Percentiles rank a stretch among this genome's conserved stretches.
Evolutionary conservation across 2,797 vertebrate genomes (phyloP).

Genomic region (Rhynchotus rufescens): DNA sequence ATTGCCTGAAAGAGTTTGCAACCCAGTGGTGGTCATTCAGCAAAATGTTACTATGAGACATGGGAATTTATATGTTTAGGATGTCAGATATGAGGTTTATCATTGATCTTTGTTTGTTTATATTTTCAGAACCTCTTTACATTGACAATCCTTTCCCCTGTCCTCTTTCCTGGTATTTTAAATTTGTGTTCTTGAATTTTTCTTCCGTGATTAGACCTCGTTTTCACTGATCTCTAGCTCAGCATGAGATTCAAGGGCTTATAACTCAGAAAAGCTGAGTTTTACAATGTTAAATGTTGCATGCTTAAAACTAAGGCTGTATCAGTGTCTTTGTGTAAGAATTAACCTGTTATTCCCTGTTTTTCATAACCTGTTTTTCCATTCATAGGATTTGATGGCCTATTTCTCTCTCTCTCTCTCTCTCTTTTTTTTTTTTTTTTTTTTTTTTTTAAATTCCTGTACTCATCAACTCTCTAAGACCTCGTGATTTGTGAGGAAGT

Average conservation of each 20-base stretch:
- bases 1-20: not conserved
- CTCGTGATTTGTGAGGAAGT: not conserved
- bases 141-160: not conserved
- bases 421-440: not conserved
- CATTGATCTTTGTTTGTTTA: not conserved
- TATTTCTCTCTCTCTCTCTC: not conserved
- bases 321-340: not conserved
- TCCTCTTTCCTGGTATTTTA: not conserved
- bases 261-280: not conserved
- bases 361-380: no score
- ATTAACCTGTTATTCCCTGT: not conserved
- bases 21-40: not conserved
- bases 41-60: not conserved
- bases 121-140: not conserved
- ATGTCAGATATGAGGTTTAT: not conserved
- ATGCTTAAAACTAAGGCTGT: not conserved
- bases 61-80: not conserved
- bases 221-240: not conserved
- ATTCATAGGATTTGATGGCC: not conserved
- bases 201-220: not conserved
- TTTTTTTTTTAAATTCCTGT: not conserved
- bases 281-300: not conserved
- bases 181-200: not conserved
- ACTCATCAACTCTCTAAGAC: not conserved
- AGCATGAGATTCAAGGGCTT: not conserved